Conservation (phyloP, 2,113 vertebrate species). For the Balaeniceps rex region DNA sequence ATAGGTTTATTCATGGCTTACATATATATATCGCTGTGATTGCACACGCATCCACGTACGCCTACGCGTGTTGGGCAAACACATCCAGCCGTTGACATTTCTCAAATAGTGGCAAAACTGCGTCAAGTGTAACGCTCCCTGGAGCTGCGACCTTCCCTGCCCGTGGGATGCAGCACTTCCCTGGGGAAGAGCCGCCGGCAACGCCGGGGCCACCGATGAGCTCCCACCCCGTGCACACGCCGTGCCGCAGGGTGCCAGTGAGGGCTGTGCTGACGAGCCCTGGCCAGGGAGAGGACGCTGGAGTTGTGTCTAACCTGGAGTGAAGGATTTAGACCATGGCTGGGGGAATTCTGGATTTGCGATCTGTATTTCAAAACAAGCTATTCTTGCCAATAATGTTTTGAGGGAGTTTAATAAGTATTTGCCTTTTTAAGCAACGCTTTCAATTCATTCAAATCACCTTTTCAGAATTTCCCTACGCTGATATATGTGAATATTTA, state of each 20-base stretch:
- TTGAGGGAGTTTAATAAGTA: neutral
- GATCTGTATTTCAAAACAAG: neutral
- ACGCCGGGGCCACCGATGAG: fast-evolving
- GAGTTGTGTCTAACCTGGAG: too few species aligned
- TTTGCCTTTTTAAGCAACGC: neutral
- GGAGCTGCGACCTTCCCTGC: neutral
- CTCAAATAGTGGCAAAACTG: neutral
- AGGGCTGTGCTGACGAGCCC: neutral
- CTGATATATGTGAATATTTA: neutral
- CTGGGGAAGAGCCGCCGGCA: neutral
- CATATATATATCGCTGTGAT: fast-evolving
- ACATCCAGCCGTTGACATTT: fast-evolving
- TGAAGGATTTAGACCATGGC: neutral
- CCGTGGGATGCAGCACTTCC: fast-evolving
- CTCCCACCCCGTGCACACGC: fast-evolving
- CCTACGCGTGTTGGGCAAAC: neutral
- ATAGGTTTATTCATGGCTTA: neutral
- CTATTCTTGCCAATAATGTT: neutral
- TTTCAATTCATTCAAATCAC: neutral
- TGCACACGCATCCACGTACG: fast-evolving
- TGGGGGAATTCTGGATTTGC: neutral
- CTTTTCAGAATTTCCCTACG: neutral
- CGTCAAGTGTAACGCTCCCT: fast-evolving
- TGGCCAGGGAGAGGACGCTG: too few species aligned
- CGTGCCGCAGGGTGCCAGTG: fast-evolving